A percentile compares a stretch with the other conserved stretches of the same genome.
Conservation (phyloP, 1,140 invertebrate species). For the Agrypnia vestita region DNA sequence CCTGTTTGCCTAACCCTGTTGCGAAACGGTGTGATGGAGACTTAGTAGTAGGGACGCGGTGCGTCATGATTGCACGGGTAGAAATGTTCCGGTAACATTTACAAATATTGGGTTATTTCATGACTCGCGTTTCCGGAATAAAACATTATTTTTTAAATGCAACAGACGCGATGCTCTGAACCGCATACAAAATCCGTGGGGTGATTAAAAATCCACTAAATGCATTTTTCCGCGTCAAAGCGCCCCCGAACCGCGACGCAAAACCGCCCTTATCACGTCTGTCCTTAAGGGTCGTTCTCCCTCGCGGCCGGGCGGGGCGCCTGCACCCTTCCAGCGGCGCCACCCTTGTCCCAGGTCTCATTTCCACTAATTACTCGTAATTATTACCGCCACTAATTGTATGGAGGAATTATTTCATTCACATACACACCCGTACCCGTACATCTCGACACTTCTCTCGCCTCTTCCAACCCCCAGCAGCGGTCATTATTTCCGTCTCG, state of each 20-base stretch:
- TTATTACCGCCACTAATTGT: constrained; percentile 61
- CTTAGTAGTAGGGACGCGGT: too few species aligned
- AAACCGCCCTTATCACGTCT: background rate
- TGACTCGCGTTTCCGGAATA: background rate
- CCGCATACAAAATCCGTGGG: constrained; percentile 35
- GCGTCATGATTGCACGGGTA: too few species aligned
- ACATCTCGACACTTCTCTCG: constrained; percentile 10
- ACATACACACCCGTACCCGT: constrained; percentile 43
- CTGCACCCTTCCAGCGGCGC: constrained; percentile 34
- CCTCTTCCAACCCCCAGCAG: background rate
- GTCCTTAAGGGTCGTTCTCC: background rate
- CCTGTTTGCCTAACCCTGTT: too few species aligned
- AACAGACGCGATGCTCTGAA: background rate
- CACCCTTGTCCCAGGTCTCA: constrained; percentile 50
- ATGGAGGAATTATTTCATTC: constrained; percentile 61
- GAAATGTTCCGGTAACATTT: too few species aligned
- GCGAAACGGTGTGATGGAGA: too few species aligned
- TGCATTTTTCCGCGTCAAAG: constrained; percentile 40
- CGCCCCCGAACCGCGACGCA: constrained; percentile 1
- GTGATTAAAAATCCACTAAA: constrained; percentile 59
- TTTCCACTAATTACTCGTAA: constrained; percentile 62
- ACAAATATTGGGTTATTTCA: too few species aligned
- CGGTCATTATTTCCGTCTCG: background rate
- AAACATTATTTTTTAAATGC: background rate
- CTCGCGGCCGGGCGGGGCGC: too few species aligned